A percentile compares a stretch with the other conserved stretches of the same genome.
These are phyloP conservation scores for Phoxinus phoxinus DNA, from an alignment of 2,113 vertebrate species.

Conservation along the genomic window DNA sequence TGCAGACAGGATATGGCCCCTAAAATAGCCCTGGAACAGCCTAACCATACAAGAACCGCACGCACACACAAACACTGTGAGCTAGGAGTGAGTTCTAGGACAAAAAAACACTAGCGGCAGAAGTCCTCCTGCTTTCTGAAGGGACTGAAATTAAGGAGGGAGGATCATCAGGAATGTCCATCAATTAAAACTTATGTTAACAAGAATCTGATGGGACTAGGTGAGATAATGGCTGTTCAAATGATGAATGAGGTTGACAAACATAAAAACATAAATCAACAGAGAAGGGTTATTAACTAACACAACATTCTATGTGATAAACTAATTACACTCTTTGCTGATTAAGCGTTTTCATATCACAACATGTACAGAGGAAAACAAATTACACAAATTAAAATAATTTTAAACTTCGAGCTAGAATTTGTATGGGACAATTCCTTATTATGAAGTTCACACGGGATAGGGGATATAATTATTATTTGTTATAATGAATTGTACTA, in stretches of 20 bases:
- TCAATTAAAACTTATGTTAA: not conserved
- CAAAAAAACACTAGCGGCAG: constrained; percentile 10
- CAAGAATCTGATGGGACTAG: not conserved
- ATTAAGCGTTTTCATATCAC: not conserved
- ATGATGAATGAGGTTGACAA: constrained; percentile 13
- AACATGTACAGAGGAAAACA: not conserved
- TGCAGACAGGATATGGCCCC: constrained; percentile 37
- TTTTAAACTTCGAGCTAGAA: not conserved
- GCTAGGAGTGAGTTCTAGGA: constrained; percentile 27
- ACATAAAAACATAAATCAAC: not conserved
- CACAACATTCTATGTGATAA: not conserved
- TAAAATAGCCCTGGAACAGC: constrained; percentile 28
- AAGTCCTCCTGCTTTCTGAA: constrained; percentile 16
- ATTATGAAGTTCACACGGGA: not conserved
- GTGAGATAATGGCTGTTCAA: constrained; percentile 14
- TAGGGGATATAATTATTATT: too few relatives aligned
- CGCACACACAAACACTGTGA: constrained; percentile 19
- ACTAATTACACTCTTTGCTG: not conserved
- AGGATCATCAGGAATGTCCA: not conserved
- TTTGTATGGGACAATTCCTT: not conserved
- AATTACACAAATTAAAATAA: not conserved
- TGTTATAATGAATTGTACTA: not conserved
- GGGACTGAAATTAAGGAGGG: not conserved
- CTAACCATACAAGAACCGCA: not conserved
- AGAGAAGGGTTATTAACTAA: not conserved